Conservation (phyloP, 2,797 vertebrate species). For the Macropodus opercularis region DNA sequence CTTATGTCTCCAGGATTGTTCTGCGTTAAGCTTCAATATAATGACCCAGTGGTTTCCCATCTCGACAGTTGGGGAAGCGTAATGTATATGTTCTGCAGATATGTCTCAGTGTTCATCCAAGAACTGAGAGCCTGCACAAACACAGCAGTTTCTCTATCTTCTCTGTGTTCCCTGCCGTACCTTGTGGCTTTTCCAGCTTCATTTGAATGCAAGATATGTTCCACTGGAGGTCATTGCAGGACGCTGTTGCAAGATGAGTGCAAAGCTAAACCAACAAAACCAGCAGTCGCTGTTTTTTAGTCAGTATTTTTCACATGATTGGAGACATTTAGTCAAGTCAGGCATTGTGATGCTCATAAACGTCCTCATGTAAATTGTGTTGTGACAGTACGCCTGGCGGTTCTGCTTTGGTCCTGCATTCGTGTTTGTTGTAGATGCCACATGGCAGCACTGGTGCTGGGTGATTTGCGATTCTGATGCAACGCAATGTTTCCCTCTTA, state of each 20-base stretch:
- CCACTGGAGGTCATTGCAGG: not conserved
- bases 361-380: slow-evolving; percentile 1
- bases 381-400: slow-evolving; percentile 3
- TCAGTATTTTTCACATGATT: not conserved
- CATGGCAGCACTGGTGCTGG: slow-evolving; percentile 35
- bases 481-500: slow-evolving; percentile 17
- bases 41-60: slow-evolving; percentile 10
- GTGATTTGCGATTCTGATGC: slow-evolving; percentile 57
- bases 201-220: not conserved
- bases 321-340: slow-evolving; percentile 3
- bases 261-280: slow-evolving; percentile 11
- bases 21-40: slow-evolving; percentile 27
- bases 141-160: slow-evolving; percentile 4
- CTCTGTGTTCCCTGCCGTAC: not conserved
- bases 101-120: too few relatives aligned
- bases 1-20: slow-evolving; percentile 5
- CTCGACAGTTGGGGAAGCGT: too few relatives aligned
- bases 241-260: not conserved
- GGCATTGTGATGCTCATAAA: slow-evolving; percentile 8
- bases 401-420: slow-evolving; percentile 32
- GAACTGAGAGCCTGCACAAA: slow-evolving; percentile 4
- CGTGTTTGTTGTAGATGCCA: slow-evolving; percentile 25
- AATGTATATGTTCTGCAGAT: too few relatives aligned
- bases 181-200: not conserved
- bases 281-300: slow-evolving; percentile 22